A percentile compares a stretch with the other conserved stretches of the same genome.
phyloP scores from a whole-genome alignment of 1,140 invertebrate species.

The Sinonovacula constricta region DNA sequence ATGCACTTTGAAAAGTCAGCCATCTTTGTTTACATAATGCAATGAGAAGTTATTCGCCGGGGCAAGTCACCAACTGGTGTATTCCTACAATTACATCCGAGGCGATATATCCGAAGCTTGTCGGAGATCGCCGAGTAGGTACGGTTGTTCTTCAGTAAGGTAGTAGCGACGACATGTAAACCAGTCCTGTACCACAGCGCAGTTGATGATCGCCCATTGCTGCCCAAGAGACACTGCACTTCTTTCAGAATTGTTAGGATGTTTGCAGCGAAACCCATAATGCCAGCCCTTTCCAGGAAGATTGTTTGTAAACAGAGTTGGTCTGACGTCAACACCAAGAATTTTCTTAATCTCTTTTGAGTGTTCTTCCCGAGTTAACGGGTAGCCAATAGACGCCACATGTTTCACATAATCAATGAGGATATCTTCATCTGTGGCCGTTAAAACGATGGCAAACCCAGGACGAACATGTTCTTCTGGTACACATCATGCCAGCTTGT shows the following conservation, averaged over 20 bases:
- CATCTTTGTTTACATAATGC: too few relatives aligned
- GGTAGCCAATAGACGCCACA: neutral
- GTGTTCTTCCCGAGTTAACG: neutral
- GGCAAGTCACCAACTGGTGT: too few relatives aligned
- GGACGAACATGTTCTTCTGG: neutral
- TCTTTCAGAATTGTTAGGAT: slow-evolving; percentile 4
- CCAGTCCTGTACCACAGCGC: neutral
- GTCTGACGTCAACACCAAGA: neutral
- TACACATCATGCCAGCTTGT: neutral
- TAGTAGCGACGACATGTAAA: neutral
- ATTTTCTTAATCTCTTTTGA: neutral
- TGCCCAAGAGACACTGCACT: neutral
- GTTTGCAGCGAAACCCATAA: neutral
- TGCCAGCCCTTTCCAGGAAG: slow-evolving; percentile 19
- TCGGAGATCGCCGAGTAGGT: too few relatives aligned
- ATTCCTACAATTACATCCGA: too few relatives aligned
- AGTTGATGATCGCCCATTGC: neutral
- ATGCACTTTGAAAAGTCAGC: too few relatives aligned
- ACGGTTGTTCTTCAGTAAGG: neutral
- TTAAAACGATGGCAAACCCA: neutral
- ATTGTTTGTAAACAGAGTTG: slow-evolving; percentile 6
- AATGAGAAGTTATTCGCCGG: too few relatives aligned
- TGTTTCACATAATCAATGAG: neutral
- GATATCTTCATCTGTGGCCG: neutral
- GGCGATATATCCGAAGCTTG: too few relatives aligned